Percentiles rank a stretch among this genome's conserved stretches.
phyloP scores from a whole-genome alignment of 2,113 vertebrate genomes.

The Pteruthius melanotis region DNA sequence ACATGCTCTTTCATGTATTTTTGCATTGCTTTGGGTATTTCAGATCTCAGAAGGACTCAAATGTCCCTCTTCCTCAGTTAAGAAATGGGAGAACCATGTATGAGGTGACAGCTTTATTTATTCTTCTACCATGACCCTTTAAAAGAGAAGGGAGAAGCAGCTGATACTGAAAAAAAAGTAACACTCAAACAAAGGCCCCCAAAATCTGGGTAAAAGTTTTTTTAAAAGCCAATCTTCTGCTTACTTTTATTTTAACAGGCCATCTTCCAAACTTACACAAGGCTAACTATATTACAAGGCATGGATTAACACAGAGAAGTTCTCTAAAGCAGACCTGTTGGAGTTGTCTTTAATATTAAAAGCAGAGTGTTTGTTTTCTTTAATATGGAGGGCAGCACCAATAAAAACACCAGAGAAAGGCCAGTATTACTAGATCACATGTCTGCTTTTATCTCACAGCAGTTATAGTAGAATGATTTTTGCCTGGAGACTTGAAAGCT shows the following conservation, averaged over 20 bases:
- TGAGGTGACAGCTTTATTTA: not conserved
- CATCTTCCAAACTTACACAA: slow-evolving; percentile 26
- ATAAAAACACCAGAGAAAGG: slow-evolving; percentile 58
- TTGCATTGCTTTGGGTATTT: not conserved
- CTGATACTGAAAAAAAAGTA: not conserved
- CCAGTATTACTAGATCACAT: slow-evolving; percentile 48
- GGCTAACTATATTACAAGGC: slow-evolving; percentile 39
- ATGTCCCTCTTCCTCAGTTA: not conserved
- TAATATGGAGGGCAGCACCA: slow-evolving; percentile 42
- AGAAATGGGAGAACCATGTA: not conserved
- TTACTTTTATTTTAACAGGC: slow-evolving; percentile 42
- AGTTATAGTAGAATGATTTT: slow-evolving; percentile 62
- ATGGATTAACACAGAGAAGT: slow-evolving; percentile 45
- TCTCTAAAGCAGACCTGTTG: slow-evolving; percentile 44
- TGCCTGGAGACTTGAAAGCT: slow-evolving; percentile 59
- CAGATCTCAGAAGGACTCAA: not conserved
- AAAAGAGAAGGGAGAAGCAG: not conserved
- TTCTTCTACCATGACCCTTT: not conserved
- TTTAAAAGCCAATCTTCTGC: not conserved
- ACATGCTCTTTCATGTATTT: not conserved
- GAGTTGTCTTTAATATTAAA: slow-evolving; percentile 65
- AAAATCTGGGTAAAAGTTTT: not conserved
- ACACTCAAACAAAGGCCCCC: not conserved
- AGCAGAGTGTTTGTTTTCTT: slow-evolving; percentile 56
- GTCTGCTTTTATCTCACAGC: slow-evolving; percentile 57